Evolutionary conservation across 2,888 invertebrate species (phyloP), one percentile per base, ranked within the genome.

Genomic region (Lysandra bellargus): DNA sequence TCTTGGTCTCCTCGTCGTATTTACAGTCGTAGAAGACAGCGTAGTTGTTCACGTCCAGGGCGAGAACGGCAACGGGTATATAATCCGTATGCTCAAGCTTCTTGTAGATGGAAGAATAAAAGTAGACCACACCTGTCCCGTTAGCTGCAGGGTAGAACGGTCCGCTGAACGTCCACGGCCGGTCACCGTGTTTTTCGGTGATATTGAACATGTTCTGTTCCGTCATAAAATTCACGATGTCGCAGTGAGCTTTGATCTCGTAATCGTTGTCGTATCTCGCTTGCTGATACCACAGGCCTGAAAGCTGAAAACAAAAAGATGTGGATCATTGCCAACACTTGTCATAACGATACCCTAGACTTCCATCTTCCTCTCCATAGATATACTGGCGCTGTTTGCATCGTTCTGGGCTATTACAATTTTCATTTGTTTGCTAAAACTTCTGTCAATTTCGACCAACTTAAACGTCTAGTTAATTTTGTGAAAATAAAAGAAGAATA

Each of bases 1-100:
- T 23, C 14, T 76, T 53, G 17, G 30, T 76, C 5, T 76, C 75
- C 14, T 53, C 75, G 6, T 76, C 75, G 53, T 76, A 76, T 33
- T 14, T 76, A 17, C 75, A 76, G 5, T 76, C 53, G 14, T 76
- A 76, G 14, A 76, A 1, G 30, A 76, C 6, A 1, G 14, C 4
- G 30, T 76, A 76, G 4, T 76, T 76, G 4, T 76, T 53, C 5
- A 53, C 23, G 53, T 76, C 75, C 17, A 53, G 30, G 75, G 23
- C 53, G 1, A 76, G 53, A 14, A 76, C 6, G 5, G 75, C 12
- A 4, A 76, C 53, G 12, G 75, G 33, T 53, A 76, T 30, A 1
- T 76, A 30, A 30, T 49, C 75, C 9, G 30, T 23, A 30, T 76
- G 53, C 12, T 30, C 53, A 33, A 75, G 6, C n/a, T 73, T 40